Conservation (phyloP, 1,140 invertebrate species). For the Varroa destructor region DNA sequence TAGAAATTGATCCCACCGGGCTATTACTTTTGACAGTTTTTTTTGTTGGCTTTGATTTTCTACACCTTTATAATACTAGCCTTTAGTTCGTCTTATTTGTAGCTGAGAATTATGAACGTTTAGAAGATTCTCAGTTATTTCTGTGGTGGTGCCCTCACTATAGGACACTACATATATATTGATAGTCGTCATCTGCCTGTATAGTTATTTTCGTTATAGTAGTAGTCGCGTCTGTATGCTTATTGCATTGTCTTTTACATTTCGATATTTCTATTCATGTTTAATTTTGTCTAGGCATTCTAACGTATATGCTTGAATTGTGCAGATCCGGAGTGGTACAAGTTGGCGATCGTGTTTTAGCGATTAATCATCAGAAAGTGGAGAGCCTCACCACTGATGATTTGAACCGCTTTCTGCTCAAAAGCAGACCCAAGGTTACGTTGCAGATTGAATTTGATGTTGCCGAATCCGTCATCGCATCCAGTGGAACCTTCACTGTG, state of each 20-base stretch:
- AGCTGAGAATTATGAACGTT: too few relatives aligned
- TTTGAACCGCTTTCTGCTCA: conserved; percentile 43
- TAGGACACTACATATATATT: too few relatives aligned
- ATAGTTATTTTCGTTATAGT: too few relatives aligned
- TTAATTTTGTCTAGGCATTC: background rate
- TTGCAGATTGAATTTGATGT: conserved; percentile 76
- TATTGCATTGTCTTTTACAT: background rate
- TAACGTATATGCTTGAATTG: background rate
- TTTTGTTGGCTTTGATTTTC: too few relatives aligned
- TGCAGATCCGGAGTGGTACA: conserved; percentile 58
- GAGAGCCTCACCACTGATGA: conserved; percentile 44
- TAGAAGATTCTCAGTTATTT: too few relatives aligned
- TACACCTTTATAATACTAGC: too few relatives aligned
- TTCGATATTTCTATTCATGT: background rate
- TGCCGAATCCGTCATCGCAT: conserved; percentile 75
- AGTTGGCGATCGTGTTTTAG: conserved; percentile 64
- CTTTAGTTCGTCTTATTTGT: too few relatives aligned
- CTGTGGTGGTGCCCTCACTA: too few relatives aligned
- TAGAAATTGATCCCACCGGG: too few relatives aligned
- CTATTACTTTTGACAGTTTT: too few relatives aligned
- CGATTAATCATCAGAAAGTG: conserved; percentile 54
- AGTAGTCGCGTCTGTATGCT: background rate
- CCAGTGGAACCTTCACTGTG: conserved; percentile 74
- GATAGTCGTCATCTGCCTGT: too few relatives aligned
- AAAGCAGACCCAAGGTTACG: conserved; percentile 41